Base-by-base conservation (phyloP, 2,113 vertebrate species). In the Nanorana parkeri region DNA sequence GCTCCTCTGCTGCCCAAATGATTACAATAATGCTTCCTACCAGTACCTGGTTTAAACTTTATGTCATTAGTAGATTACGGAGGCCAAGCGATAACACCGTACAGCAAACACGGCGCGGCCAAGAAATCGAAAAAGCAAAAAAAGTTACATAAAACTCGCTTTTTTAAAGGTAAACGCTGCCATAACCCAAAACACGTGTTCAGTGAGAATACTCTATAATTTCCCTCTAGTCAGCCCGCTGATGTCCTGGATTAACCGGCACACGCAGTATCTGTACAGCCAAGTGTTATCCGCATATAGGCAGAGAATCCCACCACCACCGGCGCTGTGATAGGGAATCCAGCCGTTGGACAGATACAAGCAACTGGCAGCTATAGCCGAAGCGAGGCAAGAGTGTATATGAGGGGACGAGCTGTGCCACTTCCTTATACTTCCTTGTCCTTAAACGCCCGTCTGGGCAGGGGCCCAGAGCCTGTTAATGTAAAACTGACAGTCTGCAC, bases 401-500 rank as follows among this genome's bases (percentile, higher is more conserved):
- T 47, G 47, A 81, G 60, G 47, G 69, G 51, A 74, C 61, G 56
- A 17, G 32, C 68, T 55, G 71, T 74, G 68, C 60, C 69, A 75
- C 68, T 74, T 82, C 80, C 80, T 82, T 75, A 58, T 58, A 51
- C 71, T 75, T 74, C 54, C 20, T 64, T 82, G 80, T 82, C 80
- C 80, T 82, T 63, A 82, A 66, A 75, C 51, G 80, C 80, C 80
- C 80, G 80, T 75, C 71, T 82, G 80, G 80, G 54, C 63, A 32
- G 23, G 17, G 63, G 80, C 80, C 80, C 80, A 67, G 79, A 41
- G 52, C 80, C 54, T 82, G 80, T 82, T 82, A 82, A 82, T 82
- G 71, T 65, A 74, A 74, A 81, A 82, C 80, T 82, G 71, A 82
- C 80, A 82, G 80, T 74, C 80, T 82, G 80, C 80, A 82, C 80